Evolutionary conservation across 2,113 vertebrate species (phyloP), one percentile per base, ranked within the genome.

Genomic region (Hassar affinis): DNA sequence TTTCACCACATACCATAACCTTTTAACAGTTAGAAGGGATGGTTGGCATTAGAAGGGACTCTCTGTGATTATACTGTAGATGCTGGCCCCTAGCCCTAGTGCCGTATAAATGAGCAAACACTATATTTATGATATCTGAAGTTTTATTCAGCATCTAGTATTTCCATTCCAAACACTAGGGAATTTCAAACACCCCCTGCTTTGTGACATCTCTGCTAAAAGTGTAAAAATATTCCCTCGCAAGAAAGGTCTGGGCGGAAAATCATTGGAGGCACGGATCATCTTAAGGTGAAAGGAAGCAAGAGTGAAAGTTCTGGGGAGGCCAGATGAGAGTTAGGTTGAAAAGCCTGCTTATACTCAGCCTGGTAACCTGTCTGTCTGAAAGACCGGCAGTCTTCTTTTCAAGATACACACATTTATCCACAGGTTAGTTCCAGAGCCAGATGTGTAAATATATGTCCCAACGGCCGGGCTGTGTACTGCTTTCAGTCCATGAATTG

Each of bases 251-350:
- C 88, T 17, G 74, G 80, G 87, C 88, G 91, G 91, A 93, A 91
- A 82, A 61, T 86, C 85, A 83, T 71, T 92, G 85, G 76, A 57
- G 88, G 84, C 86, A 83, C 84, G 87, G 91, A 92, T 93, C 88
- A 82, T 89, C 92, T 91, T 86, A 85, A 92, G 88, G 88, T 92
- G 88, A 92, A 90, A 88, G 92, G 91, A 94, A 94, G 90, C 89
- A 90, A 84, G 82, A 61, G 83, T 57, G 85, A 89, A 86, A n/a
- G 78, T 89, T 89, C 90, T 77, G 85, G 72, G 81, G 56, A 11
- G 85, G 69, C 74, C 3, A 20, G 81, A 10, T 62, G 42, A 79
- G 5, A 25, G 66, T 62, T 85, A 85, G 83, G 81, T 88, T 92
- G 86, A 92, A 92, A 90, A 89, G 83, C 59, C 25, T 78, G 74